phyloP scores from a whole-genome alignment of 1,140 invertebrate genomes.

The Leptopilina boulardi region DNA sequence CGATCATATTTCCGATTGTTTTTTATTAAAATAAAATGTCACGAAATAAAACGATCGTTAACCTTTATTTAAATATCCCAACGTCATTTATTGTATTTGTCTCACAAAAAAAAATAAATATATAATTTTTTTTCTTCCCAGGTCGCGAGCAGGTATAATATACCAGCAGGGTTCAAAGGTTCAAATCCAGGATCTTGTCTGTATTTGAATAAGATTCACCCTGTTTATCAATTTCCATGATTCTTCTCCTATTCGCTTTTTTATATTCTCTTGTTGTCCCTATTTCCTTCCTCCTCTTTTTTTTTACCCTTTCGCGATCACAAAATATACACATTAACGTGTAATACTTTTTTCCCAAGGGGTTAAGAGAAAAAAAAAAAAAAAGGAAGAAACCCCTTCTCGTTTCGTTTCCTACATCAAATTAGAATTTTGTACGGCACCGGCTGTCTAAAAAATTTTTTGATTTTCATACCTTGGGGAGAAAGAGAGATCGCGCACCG shows the following conservation, averaged over 20 bases:
- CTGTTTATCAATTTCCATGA: constrained; percentile 70
- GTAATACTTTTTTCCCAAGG: constrained; percentile 63
- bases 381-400: too few species aligned
- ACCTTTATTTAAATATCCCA: constrained; percentile 25
- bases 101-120: background rate
- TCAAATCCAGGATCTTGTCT: constrained; percentile 67
- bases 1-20: constrained; percentile 2
- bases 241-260: constrained; percentile 49
- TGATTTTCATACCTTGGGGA: constrained; percentile 60
- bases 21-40: background rate
- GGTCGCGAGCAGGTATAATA: constrained; percentile 46
- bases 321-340: constrained; percentile 35
- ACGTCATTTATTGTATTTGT: constrained; percentile 7
- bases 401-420: constrained; percentile 61
- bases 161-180: constrained; percentile 43
- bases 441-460: constrained; percentile 62
- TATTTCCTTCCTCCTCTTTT: constrained; percentile 7
- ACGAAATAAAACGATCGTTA: constrained; percentile 9
- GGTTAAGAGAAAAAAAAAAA: constrained; percentile 50
- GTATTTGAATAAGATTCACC: constrained; percentile 72
- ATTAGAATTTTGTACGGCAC: constrained; percentile 68
- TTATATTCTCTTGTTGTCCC: constrained; percentile 1
- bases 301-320: constrained; percentile 21
- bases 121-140: constrained; percentile 56
- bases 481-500: background rate